phyloP scores from a whole-genome alignment of 2,113 vertebrate genomes.

The Crotophaga sulcirostris region DNA sequence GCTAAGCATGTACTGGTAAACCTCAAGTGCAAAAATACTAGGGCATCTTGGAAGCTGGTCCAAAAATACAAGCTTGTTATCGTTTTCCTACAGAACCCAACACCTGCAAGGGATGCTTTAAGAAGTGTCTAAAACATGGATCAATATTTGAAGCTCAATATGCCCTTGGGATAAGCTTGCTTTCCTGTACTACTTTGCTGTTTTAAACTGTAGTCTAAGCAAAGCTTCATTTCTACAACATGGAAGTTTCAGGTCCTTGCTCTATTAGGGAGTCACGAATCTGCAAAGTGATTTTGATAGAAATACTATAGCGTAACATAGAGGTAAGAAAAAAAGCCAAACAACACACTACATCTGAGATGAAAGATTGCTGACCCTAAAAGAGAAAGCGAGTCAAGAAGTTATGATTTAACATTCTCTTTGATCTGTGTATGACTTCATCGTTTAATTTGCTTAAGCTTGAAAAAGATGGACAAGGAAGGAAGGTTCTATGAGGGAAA shows the following conservation, averaged over 20 bases:
- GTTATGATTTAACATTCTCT: conserved; percentile 10
- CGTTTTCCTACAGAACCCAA: background rate
- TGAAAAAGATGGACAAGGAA: conserved; percentile 40
- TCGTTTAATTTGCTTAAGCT: conserved; percentile 50
- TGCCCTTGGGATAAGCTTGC: background rate
- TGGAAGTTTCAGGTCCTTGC: background rate
- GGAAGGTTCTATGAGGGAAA: conserved; percentile 3
- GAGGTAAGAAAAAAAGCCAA: background rate
- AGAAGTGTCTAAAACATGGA: background rate
- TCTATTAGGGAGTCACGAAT: background rate
- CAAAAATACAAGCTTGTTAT: background rate
- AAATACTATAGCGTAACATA: background rate
- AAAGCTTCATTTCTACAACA: background rate
- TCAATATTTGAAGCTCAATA: background rate
- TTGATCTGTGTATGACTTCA: background rate
- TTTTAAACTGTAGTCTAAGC: background rate
- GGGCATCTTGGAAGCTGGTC: background rate
- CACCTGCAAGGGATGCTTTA: background rate
- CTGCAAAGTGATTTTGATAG: conserved; percentile 6
- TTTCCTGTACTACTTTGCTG: background rate
- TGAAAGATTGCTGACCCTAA: conserved; percentile 39
- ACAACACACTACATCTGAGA: background rate
- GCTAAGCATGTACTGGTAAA: rapidly evolving
- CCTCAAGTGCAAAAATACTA: background rate
- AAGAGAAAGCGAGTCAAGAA: background rate